Evolutionary conservation across 1,140 invertebrate genomes (phyloP).

Genomic region (Aphidius gifuensis): DNA sequence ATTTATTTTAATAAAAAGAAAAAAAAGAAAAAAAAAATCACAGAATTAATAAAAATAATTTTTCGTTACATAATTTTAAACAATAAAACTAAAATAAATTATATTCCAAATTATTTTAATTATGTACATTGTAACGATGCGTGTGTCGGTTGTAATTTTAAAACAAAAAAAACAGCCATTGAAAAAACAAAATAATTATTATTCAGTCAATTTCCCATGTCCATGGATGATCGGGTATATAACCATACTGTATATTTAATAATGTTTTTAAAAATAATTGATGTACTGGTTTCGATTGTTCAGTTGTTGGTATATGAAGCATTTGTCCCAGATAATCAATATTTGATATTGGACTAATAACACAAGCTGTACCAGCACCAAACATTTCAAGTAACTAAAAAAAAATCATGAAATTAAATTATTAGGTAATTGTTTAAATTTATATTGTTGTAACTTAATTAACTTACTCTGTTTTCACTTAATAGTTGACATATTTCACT

Average conservation of each 20-base stretch:
- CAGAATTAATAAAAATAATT: no score
- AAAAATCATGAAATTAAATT: slow-evolving; percentile 25
- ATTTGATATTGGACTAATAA: slow-evolving; percentile 83
- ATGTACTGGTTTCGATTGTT: slow-evolving; percentile 66
- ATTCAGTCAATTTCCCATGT: slow-evolving; percentile 56
- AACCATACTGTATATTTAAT: slow-evolving; percentile 83
- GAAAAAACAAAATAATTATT: neutral
- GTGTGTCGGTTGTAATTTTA: no score
- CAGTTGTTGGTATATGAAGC: slow-evolving; percentile 72
- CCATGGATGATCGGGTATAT: slow-evolving; percentile 74
- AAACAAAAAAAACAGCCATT: no score
- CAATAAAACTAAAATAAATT: no score
- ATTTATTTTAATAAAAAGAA: no score
- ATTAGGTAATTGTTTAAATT: neutral
- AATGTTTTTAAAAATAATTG: slow-evolving; percentile 70
- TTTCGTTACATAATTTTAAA: no score
- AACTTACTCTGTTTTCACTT: slow-evolving; percentile 79
- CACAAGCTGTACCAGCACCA: slow-evolving; percentile 90
- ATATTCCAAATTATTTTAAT: no score
- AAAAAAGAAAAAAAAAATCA: no score
- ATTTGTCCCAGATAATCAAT: slow-evolving; percentile 70
- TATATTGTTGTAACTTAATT: neutral
- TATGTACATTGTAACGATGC: no score
- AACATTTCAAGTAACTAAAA: slow-evolving; percentile 88
- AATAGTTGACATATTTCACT: slow-evolving; percentile 70